Evolutionary conservation across 2,797 vertebrate genomes (phyloP), one percentile per base, ranked within the genome.

Genomic region (Fringilla coelebs): DNA sequence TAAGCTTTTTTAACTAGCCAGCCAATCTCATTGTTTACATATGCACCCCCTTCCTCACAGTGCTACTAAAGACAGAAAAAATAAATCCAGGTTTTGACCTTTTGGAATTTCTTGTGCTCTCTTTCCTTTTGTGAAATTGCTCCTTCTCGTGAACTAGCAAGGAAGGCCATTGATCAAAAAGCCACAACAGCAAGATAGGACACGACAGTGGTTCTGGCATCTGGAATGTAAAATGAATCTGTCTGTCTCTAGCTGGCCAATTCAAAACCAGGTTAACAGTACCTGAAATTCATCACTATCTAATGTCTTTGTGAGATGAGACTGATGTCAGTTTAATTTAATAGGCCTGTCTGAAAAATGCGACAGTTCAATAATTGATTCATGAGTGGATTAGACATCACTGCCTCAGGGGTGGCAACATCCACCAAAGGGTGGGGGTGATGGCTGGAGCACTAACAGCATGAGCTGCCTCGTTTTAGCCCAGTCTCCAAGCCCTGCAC

Each of bases 251-350:
- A 82, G 88, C 74, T 88, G 71, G 80, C 93, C 91, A 78, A 95
- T 87, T 94, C 96, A 95, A 96, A 97, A 94, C 94, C 93, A 96
- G 88, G 93, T 94, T 96, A 96, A 94, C 83, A 93, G 88, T 76
- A 96, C 84, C 95, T 95, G 94, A 96, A 96, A 96, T 96, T 96
- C 96, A 96, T 96, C 94, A 95, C 74, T 76, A 93, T 91, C 96
- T 95, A 96, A 96, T 94, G 88, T 87, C 96, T 93, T 91, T 90
- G 95, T 94, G 94, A 96, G 95, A 96, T 94, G 96, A 97, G 95
- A 93, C 94, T 96, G 85, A 94, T 96, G 95, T 96, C 96, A 96
- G 95, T 95, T 96, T 95, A 96, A 96, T 95, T 95, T 96, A 95
- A 96, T 95, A 96, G 91, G 55, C 95, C 77, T 79, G 94, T 80